Evolutionary conservation across 2,113 vertebrate genomes (phyloP), one percentile per base, ranked within the genome.

Genomic region (Myotis davidii): DNA sequence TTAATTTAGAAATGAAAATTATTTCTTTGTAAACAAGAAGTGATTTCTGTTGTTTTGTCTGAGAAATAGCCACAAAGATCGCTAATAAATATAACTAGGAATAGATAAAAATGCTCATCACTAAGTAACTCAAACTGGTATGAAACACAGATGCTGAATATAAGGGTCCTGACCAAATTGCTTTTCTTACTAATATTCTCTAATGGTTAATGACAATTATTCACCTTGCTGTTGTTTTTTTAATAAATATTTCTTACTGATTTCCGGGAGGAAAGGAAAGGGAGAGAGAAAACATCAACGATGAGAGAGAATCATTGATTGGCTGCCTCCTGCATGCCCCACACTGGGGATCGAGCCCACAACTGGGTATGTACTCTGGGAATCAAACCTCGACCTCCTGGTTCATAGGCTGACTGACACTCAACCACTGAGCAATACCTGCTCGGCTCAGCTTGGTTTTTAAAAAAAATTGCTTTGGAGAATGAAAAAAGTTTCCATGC

Each of bases 21-120:
- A 10, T 83, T 87, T 56, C 34, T 89, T 85, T 54, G 48, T 48
- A 86, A 37, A 67, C 37, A 83, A 73, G 84, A 91, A 79, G 42
- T 34, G n/a, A 78, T 65, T 91, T 89, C 65, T 59, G 34, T 50
- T 85, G 61, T 88, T 85, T 69, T 79, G 18, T 70, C n/a, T 89
- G 79, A 70, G 79, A 92, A 95, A 69, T 18, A 84, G 72, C 84
- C 70, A 96, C 59, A 92, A 42, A 65, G 37, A 65, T 23, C 45
- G 16, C 37, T 87, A 29, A 42, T 90, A 65, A 87, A 61, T 76
- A 34, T 72, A 76, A 93, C 12, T 42, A 29, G 70, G 54, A 78
- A 90, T 11, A 77, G 67, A 37, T 56, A 91, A 69, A 72, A 88
- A 87, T 65, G 42, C 16, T 90, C 16, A 90, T 65, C 54, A 78